Evolutionary conservation across 2,888 invertebrate species (phyloP).

Genomic region (Hirtodrosophila trivittata): DNA sequence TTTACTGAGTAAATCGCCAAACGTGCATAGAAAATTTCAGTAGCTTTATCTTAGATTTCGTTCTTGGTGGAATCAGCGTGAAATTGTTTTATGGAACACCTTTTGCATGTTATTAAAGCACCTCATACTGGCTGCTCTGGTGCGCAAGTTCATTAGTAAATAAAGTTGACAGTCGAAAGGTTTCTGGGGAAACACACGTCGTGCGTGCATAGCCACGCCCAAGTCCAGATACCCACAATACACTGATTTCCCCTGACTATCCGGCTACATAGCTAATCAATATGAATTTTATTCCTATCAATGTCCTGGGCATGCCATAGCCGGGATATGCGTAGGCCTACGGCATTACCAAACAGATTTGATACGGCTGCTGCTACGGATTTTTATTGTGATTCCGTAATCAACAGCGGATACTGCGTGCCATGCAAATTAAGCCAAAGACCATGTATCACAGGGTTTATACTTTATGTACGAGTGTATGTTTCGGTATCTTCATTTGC

Average conservation of each 20-base stretch:
- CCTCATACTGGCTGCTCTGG: conserved; percentile 11
- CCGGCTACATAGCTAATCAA: conserved; percentile 63
- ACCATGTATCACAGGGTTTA: conserved; percentile 26
- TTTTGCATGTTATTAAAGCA: conserved; percentile 26
- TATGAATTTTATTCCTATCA: conserved; percentile 60
- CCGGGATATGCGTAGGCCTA: conserved; percentile 33
- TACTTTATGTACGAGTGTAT: conserved; percentile 1
- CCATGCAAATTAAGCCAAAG: conserved; percentile 55
- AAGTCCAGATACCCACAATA: conserved; percentile 21
- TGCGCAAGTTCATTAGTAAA: conserved; percentile 73
- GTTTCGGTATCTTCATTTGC: too few species aligned
- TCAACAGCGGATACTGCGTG: conserved; percentile 73
- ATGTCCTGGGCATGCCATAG: not conserved
- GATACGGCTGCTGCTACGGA: too few species aligned
- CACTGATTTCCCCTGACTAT: conserved; percentile 65
- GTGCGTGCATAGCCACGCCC: conserved; percentile 47
- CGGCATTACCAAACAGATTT: conserved; percentile 19
- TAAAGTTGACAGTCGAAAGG: conserved; percentile 70
- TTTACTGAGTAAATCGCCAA: conserved; percentile 2
- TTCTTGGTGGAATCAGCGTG: too few species aligned
- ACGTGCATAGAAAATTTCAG: too few species aligned
- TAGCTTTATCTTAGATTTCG: too few species aligned
- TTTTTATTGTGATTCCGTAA: conserved; percentile 43
- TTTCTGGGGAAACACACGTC: conserved; percentile 23
- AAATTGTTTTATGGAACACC: conserved; percentile 30